A percentile compares a stretch with the other conserved stretches of the same genome.
Evolutionary conservation across 2,797 vertebrate genomes (phyloP).

Genomic region (Pempheris klunzingeri): DNA sequence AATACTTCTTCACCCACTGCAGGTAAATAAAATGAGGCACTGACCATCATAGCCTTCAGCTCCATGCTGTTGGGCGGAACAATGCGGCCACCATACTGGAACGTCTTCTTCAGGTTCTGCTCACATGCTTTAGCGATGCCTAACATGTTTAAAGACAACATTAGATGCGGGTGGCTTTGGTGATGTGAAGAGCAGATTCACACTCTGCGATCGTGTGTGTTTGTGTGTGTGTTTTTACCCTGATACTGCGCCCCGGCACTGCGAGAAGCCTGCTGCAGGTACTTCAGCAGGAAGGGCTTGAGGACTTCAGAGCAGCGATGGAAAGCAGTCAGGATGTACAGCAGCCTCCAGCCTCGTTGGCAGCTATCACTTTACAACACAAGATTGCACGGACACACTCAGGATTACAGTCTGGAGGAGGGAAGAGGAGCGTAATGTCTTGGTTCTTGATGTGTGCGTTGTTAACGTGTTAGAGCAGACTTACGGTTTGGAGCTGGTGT

Average conservation of each 20-base stretch:
- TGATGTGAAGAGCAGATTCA: background rate
- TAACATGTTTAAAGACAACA: conserved; percentile 59
- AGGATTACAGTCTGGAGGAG: conserved; percentile 38
- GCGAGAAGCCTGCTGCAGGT: conserved; percentile 87
- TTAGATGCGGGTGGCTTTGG: background rate
- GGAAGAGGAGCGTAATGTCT: conserved; percentile 20
- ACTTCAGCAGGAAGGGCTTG: conserved; percentile 89
- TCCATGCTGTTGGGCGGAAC: conserved; percentile 93
- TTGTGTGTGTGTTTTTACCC: conserved; percentile 79
- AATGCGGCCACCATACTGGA: conserved; percentile 90
- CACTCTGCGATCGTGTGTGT: background rate
- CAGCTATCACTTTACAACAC: conserved; percentile 90
- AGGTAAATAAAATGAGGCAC: conserved; percentile 53
- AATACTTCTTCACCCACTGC: background rate
- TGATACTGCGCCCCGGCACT: conserved; percentile 90
- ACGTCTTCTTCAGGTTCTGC: conserved; percentile 94
- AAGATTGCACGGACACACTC: conserved; percentile 36
- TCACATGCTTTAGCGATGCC: conserved; percentile 96
- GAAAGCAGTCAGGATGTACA: conserved; percentile 93
- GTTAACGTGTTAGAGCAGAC: conserved; percentile 60
- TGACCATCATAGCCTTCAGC: conserved; percentile 96
- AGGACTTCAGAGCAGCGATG: conserved; percentile 93
- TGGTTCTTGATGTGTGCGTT: conserved; percentile 5
- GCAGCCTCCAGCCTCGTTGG: conserved; percentile 95
- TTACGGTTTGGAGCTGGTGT: conserved; percentile 95